Evolutionary conservation across 2,797 vertebrate genomes (phyloP).

Genomic region (Acanthurus leucopareius): DNA sequence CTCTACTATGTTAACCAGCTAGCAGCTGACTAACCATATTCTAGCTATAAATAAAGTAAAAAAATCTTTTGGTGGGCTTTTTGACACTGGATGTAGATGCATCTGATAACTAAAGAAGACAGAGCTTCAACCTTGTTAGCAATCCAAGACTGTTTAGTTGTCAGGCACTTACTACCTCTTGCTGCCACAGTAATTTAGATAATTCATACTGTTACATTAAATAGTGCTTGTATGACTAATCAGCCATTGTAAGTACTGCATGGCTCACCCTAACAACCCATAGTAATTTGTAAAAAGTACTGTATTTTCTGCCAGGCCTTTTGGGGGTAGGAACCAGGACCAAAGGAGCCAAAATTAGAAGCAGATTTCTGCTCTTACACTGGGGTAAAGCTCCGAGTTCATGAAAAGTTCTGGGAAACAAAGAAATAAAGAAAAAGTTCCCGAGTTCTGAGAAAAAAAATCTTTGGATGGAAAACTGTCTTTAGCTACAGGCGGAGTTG

Average conservation of each 20-base stretch:
- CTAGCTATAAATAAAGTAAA: no score
- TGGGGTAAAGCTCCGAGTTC: neutral
- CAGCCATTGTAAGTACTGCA: neutral
- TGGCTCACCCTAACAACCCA: neutral
- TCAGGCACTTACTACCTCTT: neutral
- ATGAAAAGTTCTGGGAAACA: neutral
- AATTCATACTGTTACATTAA: neutral
- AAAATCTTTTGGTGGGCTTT: neutral
- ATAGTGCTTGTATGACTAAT: slow-evolving; percentile 22
- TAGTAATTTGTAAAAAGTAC: neutral
- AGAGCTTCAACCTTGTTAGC: neutral
- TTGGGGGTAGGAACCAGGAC: neutral
- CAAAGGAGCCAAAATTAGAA: slow-evolving; percentile 1
- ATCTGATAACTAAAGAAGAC: neutral
- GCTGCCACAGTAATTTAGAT: neutral
- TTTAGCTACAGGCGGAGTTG: slow-evolving; percentile 39
- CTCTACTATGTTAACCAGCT: neutral
- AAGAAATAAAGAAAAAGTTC: neutral
- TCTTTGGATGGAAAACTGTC: slow-evolving; percentile 62
- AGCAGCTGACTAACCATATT: neutral
- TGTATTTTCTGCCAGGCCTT: neutral
- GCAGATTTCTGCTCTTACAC: neutral
- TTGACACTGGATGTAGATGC: neutral
- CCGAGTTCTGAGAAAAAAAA: neutral
- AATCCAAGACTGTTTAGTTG: neutral